Base-by-base conservation (phyloP, 2,113 vertebrate species). In the Sander vitreus region DNA sequence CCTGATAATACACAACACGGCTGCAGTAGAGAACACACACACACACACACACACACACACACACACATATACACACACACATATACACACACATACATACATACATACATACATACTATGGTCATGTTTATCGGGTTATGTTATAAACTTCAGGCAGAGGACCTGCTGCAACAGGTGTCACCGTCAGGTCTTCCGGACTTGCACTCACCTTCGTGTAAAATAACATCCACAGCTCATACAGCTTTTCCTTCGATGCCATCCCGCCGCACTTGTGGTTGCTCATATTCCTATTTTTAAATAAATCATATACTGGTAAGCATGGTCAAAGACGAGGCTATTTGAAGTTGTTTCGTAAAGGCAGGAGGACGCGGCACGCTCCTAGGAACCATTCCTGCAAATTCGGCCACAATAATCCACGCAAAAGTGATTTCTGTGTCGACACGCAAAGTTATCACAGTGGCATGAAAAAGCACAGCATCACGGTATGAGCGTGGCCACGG, bases 201-300 rank as follows among this genome's bases (percentile, higher is more conserved):
- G 67, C 85, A 80, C 96, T 97, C 94, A 98, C 97, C 97, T 97
- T 97, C 47, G 96, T 96, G 92, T 96, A 96, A 90, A 97, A 97
- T 10, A 96, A 95, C 96, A 97, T 96, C 97, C 97, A 98, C 85
- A 97, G 95, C 94, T 97, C 97, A 74, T 96, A 96, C 67, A 98
- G 96, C 85, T 95, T 89, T 85, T 98, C 97, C 80, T 96, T 96
- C 86, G 97, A 96, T 91, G 96, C 96, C 97, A 98, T 97, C 89
- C 93, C 91, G 62, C 80, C 72, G 76, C 78, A 86, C 75, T 81
- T 89, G 64, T 90, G 80, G 88, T 85, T 89, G 84, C 88, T 88
- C 89, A 85, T 87, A 50, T 68, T 83, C 73, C 48, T 36, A 19
- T 81, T 69, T 48, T 63, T 88, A 30, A 87, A 62, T 84, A 85